These are phyloP conservation scores for Zaprionus tsacasi DNA, from an alignment of 1,140 invertebrate species.

Conservation along the genomic window DNA sequence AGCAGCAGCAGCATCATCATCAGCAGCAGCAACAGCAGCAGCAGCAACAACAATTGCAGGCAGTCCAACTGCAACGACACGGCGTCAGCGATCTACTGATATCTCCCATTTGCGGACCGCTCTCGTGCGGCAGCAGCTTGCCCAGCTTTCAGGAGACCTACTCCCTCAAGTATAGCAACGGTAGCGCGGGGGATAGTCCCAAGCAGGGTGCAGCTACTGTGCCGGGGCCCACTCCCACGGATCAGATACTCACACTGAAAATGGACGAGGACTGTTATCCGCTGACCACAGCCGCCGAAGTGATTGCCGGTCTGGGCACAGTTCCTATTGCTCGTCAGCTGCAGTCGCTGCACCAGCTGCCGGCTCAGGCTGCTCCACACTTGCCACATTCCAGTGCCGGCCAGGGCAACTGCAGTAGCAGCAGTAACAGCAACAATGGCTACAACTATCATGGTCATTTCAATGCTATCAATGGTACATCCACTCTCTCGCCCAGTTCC, in stretches of 20 bases:
- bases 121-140: conserved; percentile 87
- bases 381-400: conserved; percentile 27
- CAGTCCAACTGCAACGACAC: conserved; percentile 48
- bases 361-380: conserved; percentile 42
- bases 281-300: conserved; percentile 86
- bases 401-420: conserved; percentile 22
- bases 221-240: conserved; percentile 59
- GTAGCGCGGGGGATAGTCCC: conserved; percentile 57
- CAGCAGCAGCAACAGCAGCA: conserved; percentile 61
- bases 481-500: conserved; percentile 70
- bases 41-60: conserved; percentile 58
- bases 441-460: conserved; percentile 78
- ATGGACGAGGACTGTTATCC: conserved; percentile 92
- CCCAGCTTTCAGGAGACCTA: conserved; percentile 95
- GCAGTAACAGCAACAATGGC: conserved; percentile 52
- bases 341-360: conserved; percentile 66
- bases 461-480: conserved; percentile 69
- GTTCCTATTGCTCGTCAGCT: conserved; percentile 43
- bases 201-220: conserved; percentile 31
- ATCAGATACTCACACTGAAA: conserved; percentile 86
- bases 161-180: conserved; percentile 87
- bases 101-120: conserved; percentile 69
- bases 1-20: conserved; percentile 54
- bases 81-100: conserved; percentile 62
- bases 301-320: conserved; percentile 72